These are phyloP conservation scores for Sander vitreus DNA, from an alignment of 2,113 vertebrate species.

Conservation along the genomic window DNA sequence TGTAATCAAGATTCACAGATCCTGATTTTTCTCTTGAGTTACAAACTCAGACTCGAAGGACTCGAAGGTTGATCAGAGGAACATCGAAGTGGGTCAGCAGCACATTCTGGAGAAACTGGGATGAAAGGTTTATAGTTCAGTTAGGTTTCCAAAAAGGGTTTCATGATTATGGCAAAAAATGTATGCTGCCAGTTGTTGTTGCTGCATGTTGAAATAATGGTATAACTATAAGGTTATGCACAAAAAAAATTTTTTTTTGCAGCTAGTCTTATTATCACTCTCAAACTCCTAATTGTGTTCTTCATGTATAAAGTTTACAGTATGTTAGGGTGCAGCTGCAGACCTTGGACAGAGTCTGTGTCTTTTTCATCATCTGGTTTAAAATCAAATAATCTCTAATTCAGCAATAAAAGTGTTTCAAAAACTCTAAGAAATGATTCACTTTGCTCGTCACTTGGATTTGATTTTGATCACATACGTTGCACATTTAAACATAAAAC, in stretches of 20 bases:
- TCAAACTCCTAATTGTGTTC: background rate
- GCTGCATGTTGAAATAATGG: background rate
- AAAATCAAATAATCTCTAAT: constrained; percentile 19
- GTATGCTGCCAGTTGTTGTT: background rate
- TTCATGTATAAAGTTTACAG: background rate
- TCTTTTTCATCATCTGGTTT: constrained; percentile 8
- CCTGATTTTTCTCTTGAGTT: constrained; percentile 32
- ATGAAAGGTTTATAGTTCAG: constrained; percentile 1
- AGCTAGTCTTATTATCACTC: background rate
- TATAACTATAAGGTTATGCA: background rate
- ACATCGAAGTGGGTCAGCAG: constrained; percentile 45
- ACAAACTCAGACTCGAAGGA: constrained; percentile 36
- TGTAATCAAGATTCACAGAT: constrained; percentile 53
- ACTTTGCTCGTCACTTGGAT: background rate
- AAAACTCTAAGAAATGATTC: background rate
- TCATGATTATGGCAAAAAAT: background rate
- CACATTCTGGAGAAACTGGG: background rate
- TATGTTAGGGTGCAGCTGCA: constrained; percentile 9
- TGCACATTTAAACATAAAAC: background rate
- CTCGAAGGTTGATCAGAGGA: constrained; percentile 39
- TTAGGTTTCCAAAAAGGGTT: background rate
- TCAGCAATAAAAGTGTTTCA: constrained; percentile 1
- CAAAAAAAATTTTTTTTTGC: background rate
- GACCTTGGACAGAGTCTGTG: background rate
- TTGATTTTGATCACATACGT: background rate